Conservation (phyloP, 2,797 vertebrate genomes). For the Cercopithecus neglectus region DNA sequence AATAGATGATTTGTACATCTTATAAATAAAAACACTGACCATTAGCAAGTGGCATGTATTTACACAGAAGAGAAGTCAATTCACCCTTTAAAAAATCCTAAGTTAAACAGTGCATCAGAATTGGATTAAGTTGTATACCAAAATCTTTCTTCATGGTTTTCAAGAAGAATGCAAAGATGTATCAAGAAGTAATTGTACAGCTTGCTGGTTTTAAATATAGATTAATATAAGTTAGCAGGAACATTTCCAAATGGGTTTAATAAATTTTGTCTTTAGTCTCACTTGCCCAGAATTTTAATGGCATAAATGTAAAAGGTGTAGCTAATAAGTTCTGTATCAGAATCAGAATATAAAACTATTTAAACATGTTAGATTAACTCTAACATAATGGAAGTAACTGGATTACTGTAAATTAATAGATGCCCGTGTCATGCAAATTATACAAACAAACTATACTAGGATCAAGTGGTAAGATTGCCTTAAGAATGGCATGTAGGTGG, state of each 20-base stretch:
- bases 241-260: neutral
- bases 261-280: neutral
- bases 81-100: neutral
- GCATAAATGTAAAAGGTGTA: neutral
- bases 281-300: conserved; percentile 12
- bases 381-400: neutral
- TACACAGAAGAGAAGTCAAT: neutral
- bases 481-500: neutral
- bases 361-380: neutral
- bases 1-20: neutral
- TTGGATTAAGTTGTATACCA: neutral
- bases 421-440: neutral
- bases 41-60: neutral
- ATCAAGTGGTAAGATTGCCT: neutral
- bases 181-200: neutral
- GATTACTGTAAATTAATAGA: neutral
- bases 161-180: neutral
- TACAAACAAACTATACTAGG: neutral
- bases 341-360: conserved; percentile 24
- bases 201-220: neutral
- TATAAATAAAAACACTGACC: neutral
- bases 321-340: neutral
- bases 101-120: neutral
- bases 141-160: neutral
- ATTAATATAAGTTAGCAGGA: neutral